Evolutionary conservation across 2,113 vertebrate species (phyloP).

Genomic region (Agapornis roseicollis): DNA sequence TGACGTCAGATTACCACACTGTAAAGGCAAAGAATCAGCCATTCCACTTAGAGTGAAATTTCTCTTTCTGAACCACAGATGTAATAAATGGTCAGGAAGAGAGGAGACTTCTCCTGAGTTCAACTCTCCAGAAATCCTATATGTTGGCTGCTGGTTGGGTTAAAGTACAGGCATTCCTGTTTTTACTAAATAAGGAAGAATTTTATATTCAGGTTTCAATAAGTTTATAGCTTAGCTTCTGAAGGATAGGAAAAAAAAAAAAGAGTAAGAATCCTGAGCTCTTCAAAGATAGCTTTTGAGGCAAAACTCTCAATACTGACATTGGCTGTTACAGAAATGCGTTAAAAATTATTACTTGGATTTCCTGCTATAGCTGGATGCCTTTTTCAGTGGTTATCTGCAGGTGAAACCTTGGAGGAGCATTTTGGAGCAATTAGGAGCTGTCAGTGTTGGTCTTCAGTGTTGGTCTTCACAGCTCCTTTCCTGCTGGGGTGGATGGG

Average conservation of each 20-base stretch:
- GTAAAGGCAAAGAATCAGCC: not conserved
- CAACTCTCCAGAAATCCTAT: not conserved
- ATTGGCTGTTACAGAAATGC: not conserved
- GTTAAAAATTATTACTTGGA: not conserved
- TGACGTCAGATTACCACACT: not conserved
- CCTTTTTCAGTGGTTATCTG: not conserved
- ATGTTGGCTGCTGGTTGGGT: not conserved
- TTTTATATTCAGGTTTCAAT: conserved; percentile 2
- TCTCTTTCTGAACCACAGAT: not conserved
- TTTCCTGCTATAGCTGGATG: not conserved
- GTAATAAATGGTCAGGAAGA: not conserved
- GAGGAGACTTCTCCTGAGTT: not conserved
- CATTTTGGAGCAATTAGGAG: not conserved
- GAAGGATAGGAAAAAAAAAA: not conserved
- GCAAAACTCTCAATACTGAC: not conserved
- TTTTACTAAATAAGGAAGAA: not conserved
- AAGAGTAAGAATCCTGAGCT: not conserved
- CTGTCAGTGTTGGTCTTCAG: not conserved
- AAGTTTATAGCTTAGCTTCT: conserved; percentile 13
- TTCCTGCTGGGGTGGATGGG: not conserved
- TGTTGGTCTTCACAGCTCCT: not conserved
- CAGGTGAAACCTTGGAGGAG: not conserved
- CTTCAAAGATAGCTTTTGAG: not conserved
- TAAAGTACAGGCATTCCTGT: not conserved
- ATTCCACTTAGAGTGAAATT: not conserved